A percentile compares a stretch with the other conserved stretches of the same genome.
phyloP scores from a whole-genome alignment of 2,797 vertebrate species.

The Mormyrops boulengeri region DNA sequence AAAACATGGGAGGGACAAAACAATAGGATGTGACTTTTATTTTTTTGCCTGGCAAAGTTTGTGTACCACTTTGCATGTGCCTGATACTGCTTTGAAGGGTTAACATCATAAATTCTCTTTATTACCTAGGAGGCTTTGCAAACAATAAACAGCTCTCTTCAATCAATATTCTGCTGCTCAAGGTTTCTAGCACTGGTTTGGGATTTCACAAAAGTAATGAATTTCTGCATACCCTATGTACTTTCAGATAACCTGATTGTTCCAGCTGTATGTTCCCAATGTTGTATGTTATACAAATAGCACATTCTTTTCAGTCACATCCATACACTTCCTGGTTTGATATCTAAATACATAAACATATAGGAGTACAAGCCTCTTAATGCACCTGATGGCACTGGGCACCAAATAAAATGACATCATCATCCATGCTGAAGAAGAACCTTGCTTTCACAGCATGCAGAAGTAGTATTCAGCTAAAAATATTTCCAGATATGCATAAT shows the following conservation, averaged over 20 bases:
- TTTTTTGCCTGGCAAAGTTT: conserved; percentile 16
- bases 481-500: neutral
- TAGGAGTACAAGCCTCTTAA: neutral
- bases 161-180: conserved; percentile 27
- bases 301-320: neutral
- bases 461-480: neutral
- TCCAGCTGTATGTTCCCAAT: neutral
- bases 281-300: neutral
- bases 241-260: neutral
- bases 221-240: conserved; percentile 8
- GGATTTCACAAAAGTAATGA: conserved; percentile 4
- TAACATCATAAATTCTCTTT: conserved; percentile 21
- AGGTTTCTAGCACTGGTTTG: conserved; percentile 11
- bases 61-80: conserved; percentile 14
- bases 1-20: conserved; percentile 29
- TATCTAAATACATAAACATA: conserved; percentile 6
- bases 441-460: neutral
- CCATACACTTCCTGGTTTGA: neutral
- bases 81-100: neutral
- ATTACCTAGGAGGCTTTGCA: conserved; percentile 21
- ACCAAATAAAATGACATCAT: neutral
- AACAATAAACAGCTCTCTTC: conserved; percentile 17
- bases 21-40: neutral
- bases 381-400: neutral
- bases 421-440: neutral